Evolutionary conservation across 2,113 vertebrate genomes (phyloP), one percentile per base, ranked within the genome.

Genomic region (Fregetta grallaria): DNA sequence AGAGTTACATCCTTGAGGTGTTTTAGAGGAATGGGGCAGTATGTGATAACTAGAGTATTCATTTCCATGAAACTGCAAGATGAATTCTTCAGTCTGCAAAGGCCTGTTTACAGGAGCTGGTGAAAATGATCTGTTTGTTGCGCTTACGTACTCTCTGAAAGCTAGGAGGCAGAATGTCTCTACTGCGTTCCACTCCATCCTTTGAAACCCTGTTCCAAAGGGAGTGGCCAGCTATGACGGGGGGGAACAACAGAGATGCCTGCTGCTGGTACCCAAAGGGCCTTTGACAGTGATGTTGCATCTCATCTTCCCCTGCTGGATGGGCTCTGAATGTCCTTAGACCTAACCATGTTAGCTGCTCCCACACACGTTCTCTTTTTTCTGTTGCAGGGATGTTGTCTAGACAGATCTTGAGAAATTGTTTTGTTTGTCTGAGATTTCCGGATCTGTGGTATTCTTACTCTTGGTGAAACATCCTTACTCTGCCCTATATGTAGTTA

Each of bases 381-480:
- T 10, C 18, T 72, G 12, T 70, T 86, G 34, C 3, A 20, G 23
- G 38, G 50, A 34, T 84, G 65, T 67, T 90, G 68, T 81, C 72
- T 88, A 47, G 63, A 71, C 47, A 59, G 50, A 74, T 70, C 29
- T 63, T 42, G 56, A 74, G 32, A 65, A 86, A 40, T 62, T 61
- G 10, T 74, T 89, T 82, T 73, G 32, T 70, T 84, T 90, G 59
- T 71, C 47, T 50, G 66, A 87, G 25, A 38, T 71, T 94, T 93
- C 36, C 65, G 30, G 44, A 56, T 74, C 27, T 23, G 30, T 62
- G 8, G 8, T 84, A 8, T 91, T 83, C 30, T 75, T 78, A 30
- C 7, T 23, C 15, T 29, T 78, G 19, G 20, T 75, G 68, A 59
- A 75, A 74, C 67, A 47, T n/a, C 11, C 52, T 67, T 81, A 34